These are phyloP conservation scores for Thinocorus orbignyianus DNA, from an alignment of 2,113 vertebrate species.

Conservation along the genomic window DNA sequence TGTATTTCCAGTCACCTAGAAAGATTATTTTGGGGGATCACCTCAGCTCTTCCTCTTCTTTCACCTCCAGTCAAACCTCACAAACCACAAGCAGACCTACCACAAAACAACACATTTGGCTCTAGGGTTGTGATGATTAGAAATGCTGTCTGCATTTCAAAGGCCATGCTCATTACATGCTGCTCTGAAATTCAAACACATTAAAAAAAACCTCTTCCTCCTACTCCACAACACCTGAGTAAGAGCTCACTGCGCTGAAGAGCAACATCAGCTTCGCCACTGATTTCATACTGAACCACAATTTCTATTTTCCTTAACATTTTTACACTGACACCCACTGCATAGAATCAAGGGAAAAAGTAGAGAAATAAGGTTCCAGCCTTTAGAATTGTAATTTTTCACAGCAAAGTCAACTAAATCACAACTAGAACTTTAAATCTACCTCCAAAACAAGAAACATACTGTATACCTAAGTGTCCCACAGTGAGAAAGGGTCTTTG, in stretches of 20 bases:
- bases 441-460: conserved; percentile 10
- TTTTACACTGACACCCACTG: not conserved
- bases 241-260: not conserved
- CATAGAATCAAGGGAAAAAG: too few species aligned
- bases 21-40: accelerated
- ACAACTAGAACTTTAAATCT: not conserved
- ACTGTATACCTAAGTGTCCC: not conserved
- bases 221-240: not conserved
- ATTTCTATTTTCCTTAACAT: not conserved
- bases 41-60: not conserved
- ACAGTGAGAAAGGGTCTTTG: conserved; percentile 31
- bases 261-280: not conserved
- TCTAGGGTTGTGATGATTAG: not conserved
- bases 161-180: not conserved
- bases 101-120: not conserved
- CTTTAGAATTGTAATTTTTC: not conserved
- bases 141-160: not conserved
- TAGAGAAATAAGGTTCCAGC: not conserved
- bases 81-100: not conserved
- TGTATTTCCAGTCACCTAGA: not conserved
- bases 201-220: not conserved
- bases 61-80: not conserved
- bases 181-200: not conserved
- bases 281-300: not conserved
- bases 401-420: not conserved